Percentiles rank a stretch among this genome's conserved stretches.
These are phyloP conservation scores for Clistopyga incitator DNA, from an alignment of 2,888 invertebrate genomes.

Conservation along the genomic window DNA sequence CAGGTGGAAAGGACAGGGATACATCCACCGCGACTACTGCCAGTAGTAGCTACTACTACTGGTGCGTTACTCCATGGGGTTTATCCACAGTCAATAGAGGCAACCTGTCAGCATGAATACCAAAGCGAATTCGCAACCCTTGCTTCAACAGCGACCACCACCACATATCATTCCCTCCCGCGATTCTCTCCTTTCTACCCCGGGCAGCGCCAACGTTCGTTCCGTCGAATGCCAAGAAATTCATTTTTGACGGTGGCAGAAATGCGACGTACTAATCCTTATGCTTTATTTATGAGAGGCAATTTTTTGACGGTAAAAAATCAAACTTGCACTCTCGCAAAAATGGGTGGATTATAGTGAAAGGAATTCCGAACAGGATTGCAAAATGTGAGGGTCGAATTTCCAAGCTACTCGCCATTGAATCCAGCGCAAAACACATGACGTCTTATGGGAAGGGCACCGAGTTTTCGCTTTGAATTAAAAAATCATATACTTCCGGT, in stretches of 20 bases:
- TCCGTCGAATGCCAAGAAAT: conserved; percentile 13
- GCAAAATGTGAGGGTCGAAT: no score
- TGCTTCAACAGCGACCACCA: conserved; percentile 16
- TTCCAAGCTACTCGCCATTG: no score
- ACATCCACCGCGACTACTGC: conserved; percentile 27
- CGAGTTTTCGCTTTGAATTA: no score
- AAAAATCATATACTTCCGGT: no score
- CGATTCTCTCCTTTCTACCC: conserved; percentile 32
- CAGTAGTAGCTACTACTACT: conserved; percentile 36
- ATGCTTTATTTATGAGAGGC: not conserved
- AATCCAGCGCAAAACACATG: no score
- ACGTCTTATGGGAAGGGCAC: no score
- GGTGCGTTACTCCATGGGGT: conserved; percentile 70
- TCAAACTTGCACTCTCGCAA: no score
- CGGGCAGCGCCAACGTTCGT: conserved; percentile 26
- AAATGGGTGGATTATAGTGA: no score
- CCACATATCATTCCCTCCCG: conserved; percentile 13
- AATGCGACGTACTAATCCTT: not conserved
- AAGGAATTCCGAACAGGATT: no score
- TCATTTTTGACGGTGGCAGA: not conserved
- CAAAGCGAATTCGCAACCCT: conserved; percentile 74
- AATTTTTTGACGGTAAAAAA: no score
- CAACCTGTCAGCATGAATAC: conserved; percentile 81
- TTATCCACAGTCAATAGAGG: conserved; percentile 82
- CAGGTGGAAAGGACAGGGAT: conserved; percentile 3